Evolutionary conservation across 2,797 vertebrate species (phyloP), one percentile per base, ranked within the genome.

Genomic region (Sebastiscus albofasciatus): DNA sequence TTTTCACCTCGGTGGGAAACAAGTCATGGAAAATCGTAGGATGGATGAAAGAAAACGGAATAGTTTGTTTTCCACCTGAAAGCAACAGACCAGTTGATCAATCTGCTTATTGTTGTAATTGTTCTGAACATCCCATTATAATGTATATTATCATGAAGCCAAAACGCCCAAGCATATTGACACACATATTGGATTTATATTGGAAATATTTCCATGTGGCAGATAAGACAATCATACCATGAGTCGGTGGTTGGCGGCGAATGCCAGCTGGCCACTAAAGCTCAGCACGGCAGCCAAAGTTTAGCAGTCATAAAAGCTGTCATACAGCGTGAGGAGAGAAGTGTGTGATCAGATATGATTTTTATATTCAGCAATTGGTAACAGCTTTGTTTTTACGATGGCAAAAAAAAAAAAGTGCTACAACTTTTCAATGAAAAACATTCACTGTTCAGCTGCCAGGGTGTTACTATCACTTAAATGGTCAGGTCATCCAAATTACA

Each of bases 241-340:
- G 39, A 42, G 46, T 42, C 1, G 2, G 14, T 24, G 18, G 24
- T 65, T 56, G 58, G 64, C 60, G 68, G 42, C 76, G 10, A 1
- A 71, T 31, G 18, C 67, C 49, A 36, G 24, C 14, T 6, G 61
- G 67, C 22, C 36, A 8, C 33, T 49, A 18, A 27, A 29, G 58
- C 56, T 69, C 3, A 1, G 60, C 52, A 52, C 6, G 7, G 18
- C 46, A 54, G 24, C 79, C 76, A 82, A 26, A 77, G 82, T 67
- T 70, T 20, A 79, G 27, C 64, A 56, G 5, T 31, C 24, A 6
- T 2, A 9, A 8, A 20, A 16, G 46, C 11, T 9, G 11, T 26
- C 52, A 13, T 27, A 5, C 64, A 54, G 42, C 24, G 20, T 12
- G 39, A 42, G 11, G 5, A 65, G 26, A 65, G 26, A 1, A 16